Conservation (phyloP, 2,113 vertebrate species). For the Heptranchias perlo region DNA sequence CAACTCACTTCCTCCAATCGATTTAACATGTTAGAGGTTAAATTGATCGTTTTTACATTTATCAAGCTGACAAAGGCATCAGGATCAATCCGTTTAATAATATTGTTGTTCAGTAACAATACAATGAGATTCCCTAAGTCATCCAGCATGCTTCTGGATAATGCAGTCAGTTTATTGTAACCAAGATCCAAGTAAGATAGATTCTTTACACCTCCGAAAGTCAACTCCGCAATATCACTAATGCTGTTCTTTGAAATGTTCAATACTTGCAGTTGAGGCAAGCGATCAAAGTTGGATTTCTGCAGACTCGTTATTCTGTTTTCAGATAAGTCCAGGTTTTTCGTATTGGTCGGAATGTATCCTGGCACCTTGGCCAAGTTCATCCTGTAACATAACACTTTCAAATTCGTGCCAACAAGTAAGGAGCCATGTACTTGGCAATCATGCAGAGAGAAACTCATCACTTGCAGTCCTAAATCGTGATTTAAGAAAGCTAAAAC, state of each 20-base stretch:
- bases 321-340: slow-evolving; percentile 45
- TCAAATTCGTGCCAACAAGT: slow-evolving; percentile 4
- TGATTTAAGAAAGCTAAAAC: not conserved
- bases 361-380: slow-evolving; percentile 43
- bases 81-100: slow-evolving; percentile 40
- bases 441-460: slow-evolving; percentile 38
- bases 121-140: slow-evolving; percentile 50
- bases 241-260: slow-evolving; percentile 48
- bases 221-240: not conserved
- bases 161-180: slow-evolving; percentile 43
- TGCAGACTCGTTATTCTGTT: slow-evolving; percentile 50
- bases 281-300: slow-evolving; percentile 43
- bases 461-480: no score
- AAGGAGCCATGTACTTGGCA: slow-evolving; percentile 42
- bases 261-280: slow-evolving; percentile 41
- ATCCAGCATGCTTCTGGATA: slow-evolving; percentile 44
- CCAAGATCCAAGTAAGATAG: slow-evolving; percentile 49
- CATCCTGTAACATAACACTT: slow-evolving; percentile 42
- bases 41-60: slow-evolving; percentile 47
- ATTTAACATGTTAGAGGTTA: slow-evolving; percentile 47
- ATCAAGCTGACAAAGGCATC: slow-evolving; percentile 45
- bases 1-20: slow-evolving; percentile 29
- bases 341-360: slow-evolving; percentile 48
- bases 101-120: slow-evolving; percentile 45
- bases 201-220: slow-evolving; percentile 46